Percentiles rank a stretch among this genome's conserved stretches.
phyloP scores from a whole-genome alignment of 2,888 invertebrate species.

The Glaucopsyche alexis region DNA sequence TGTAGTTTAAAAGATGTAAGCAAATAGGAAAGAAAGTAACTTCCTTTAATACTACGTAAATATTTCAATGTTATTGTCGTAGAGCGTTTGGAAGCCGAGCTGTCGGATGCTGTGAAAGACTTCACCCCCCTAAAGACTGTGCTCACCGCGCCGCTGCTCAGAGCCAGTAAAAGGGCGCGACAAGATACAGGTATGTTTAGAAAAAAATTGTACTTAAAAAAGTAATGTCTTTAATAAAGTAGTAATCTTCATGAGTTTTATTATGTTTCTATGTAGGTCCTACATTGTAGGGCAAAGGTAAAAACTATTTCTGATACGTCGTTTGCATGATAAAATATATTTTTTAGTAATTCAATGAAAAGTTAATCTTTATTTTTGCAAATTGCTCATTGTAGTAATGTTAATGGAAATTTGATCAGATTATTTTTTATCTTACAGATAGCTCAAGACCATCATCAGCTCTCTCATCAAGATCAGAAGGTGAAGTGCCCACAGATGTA shows the following conservation, averaged over 20 bases:
- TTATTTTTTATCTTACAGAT: slow-evolving; percentile 49
- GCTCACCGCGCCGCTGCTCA: slow-evolving; percentile 51
- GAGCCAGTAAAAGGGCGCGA: slow-evolving; percentile 56
- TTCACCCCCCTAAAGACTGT: slow-evolving; percentile 58
- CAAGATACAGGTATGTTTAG: slow-evolving; percentile 59
- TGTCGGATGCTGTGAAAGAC: slow-evolving; percentile 54
- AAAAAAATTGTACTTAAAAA: background rate
- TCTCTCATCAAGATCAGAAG: slow-evolving; percentile 65
- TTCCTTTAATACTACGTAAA: too few species aligned
- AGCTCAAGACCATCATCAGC: slow-evolving; percentile 72
- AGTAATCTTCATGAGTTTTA: too few species aligned
- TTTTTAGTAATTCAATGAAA: too few species aligned
- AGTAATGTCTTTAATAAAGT: too few species aligned
- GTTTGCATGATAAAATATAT: too few species aligned
- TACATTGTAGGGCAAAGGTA: too few species aligned
- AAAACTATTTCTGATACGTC: too few species aligned
- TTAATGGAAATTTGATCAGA: background rate
- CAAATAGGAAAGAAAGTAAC: too few species aligned
- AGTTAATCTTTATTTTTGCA: too few species aligned
- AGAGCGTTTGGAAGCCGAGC: slow-evolving; percentile 69
- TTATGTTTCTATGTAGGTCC: too few species aligned
- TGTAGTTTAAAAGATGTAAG: too few species aligned
- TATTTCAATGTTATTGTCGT: slow-evolving; percentile 19
- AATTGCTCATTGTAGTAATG: too few species aligned
- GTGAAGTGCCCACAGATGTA: slow-evolving; percentile 61